These are phyloP conservation scores for Podarcis cretensis DNA, from an alignment of 2,113 vertebrate genomes.

Conservation along the genomic window DNA sequence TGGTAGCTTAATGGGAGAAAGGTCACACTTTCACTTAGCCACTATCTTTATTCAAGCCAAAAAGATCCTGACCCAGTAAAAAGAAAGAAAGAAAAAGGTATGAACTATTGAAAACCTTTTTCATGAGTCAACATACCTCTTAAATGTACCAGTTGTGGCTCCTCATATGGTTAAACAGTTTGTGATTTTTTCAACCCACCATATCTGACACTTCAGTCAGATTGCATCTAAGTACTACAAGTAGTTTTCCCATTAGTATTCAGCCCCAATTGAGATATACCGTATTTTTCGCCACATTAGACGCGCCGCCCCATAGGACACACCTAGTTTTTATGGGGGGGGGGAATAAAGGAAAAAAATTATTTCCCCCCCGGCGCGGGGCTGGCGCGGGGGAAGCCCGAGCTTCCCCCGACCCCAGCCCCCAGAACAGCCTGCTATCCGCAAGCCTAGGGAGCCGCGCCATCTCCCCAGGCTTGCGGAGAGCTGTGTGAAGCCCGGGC, in stretches of 20 bases:
- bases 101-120: not conserved
- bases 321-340: too few species aligned
- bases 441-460: too few species aligned
- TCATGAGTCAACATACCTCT: not conserved
- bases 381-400: too few species aligned
- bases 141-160: not conserved
- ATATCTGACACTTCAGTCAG: not conserved
- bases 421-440: too few species aligned
- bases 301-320: too few species aligned
- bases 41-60: not conserved
- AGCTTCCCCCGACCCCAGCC: too few species aligned
- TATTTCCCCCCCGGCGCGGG: too few species aligned
- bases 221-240: not conserved
- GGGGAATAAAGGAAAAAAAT: too few species aligned
- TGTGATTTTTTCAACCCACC: not conserved
- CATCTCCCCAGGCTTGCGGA: too few species aligned
- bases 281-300: too few species aligned
- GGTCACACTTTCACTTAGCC: not conserved
- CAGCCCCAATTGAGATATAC: not conserved
- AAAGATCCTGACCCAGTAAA: too few species aligned
- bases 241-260: not conserved
- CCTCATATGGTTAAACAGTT: not conserved
- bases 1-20: not conserved
- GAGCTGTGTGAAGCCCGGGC: too few species aligned
- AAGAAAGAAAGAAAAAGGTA: not conserved